Evolutionary conservation across 2,888 invertebrate species (phyloP).

Genomic region (Scaptomyza caliginosa): DNA sequence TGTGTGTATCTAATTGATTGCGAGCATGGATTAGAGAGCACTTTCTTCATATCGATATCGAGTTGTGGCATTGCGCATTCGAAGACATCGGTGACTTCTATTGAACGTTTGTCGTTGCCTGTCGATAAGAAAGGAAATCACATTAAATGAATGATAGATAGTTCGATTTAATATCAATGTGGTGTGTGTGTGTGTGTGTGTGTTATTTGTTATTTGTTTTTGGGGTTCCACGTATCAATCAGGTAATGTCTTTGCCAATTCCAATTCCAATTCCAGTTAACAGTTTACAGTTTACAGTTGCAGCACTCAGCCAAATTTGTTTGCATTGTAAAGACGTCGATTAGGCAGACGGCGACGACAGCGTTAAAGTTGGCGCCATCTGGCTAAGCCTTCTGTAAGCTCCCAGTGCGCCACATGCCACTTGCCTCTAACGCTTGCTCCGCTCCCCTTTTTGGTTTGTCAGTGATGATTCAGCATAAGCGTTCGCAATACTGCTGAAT

Average conservation of each 20-base stretch:
- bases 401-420: conserved; percentile 35
- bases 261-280: background rate
- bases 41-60: conserved; percentile 65
- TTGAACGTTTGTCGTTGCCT: conserved; percentile 17
- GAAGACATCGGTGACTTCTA: conserved; percentile 10
- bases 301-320: conserved; percentile 63
- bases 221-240: conserved; percentile 67
- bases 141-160: conserved; percentile 72
- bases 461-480: conserved; percentile 67
- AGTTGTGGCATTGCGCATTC: conserved; percentile 1
- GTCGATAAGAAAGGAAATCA: conserved; percentile 46
- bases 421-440: background rate
- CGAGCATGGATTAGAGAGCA: conserved; percentile 61
- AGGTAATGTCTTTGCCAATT: conserved; percentile 46
- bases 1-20: conserved; percentile 74
- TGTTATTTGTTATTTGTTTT: conserved; percentile 7
- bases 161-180: conserved; percentile 46
- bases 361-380: conserved; percentile 53
- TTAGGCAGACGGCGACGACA: conserved; percentile 29
- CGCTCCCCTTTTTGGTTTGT: background rate
- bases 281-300: conserved; percentile 11
- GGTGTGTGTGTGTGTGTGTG: background rate
- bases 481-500: conserved; percentile 70
- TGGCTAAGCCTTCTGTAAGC: conserved; percentile 54
- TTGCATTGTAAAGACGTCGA: conserved; percentile 47